These are phyloP conservation scores for Phalacrocorax carbo DNA, from an alignment of 2,113 vertebrate species.

Conservation along the genomic window DNA sequence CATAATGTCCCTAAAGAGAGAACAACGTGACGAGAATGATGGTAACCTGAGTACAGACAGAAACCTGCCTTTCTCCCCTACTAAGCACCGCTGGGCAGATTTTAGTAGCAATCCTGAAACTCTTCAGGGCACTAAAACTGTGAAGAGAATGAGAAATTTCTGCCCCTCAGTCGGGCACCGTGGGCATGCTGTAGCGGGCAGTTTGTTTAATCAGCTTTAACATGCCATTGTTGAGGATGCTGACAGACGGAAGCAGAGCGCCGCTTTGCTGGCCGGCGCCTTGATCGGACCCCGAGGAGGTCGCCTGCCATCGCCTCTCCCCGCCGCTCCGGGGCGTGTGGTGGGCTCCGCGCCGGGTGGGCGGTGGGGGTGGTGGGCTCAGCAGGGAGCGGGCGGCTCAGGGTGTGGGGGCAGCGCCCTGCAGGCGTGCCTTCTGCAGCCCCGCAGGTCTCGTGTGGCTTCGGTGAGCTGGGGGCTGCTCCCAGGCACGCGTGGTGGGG, in stretches of 20 bases:
- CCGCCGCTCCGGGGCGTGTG: background rate
- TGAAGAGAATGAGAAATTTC: background rate
- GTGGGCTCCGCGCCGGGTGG: background rate
- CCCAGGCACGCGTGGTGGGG: rapidly evolving
- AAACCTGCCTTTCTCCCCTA: background rate
- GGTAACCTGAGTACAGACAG: background rate
- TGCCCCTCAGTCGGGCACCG: background rate
- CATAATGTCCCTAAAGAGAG: background rate
- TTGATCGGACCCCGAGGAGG: background rate
- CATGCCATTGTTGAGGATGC: background rate
- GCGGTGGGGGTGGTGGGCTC: no score
- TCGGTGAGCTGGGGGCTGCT: background rate
- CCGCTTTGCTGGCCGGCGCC: background rate
- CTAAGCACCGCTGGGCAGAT: background rate
- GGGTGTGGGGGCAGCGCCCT: background rate
- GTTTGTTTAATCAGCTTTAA: background rate
- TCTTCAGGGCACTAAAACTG: background rate
- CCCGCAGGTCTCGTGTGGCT: background rate
- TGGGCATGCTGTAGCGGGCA: background rate
- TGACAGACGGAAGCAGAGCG: background rate
- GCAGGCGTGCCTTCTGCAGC: background rate
- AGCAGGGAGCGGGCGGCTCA: background rate
- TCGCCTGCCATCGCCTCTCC: background rate
- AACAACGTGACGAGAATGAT: background rate
- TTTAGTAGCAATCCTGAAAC: background rate